Percentiles rank a stretch among this genome's conserved stretches.
Conservation (phyloP, 2,113 vertebrate species). For the Callorhinus ursinus region DNA sequence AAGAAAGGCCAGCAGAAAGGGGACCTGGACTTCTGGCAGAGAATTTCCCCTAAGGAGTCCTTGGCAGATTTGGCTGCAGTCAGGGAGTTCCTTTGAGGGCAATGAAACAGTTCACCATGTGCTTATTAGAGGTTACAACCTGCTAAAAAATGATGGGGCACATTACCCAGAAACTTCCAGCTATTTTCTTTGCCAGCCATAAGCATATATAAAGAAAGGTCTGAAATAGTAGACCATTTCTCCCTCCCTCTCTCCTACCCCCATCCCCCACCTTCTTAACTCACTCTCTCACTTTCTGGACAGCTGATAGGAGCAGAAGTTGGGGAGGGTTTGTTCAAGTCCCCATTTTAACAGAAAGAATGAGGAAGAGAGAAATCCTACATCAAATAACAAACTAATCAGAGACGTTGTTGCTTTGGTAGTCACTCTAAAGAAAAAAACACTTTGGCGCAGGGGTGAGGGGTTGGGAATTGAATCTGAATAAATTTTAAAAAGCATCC, state of each 20-base stretch:
- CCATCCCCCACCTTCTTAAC: neutral
- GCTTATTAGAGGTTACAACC: conserved; percentile 72
- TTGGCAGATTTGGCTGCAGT: conserved; percentile 59
- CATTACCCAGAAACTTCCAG: conserved; percentile 63
- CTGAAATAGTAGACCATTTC: neutral
- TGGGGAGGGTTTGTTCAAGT: conserved; percentile 25
- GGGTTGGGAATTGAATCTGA: neutral
- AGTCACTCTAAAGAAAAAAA: neutral
- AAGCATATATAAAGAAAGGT: conserved; percentile 13
- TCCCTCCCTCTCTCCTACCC: neutral
- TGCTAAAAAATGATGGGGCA: conserved; percentile 65
- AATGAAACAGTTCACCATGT: conserved; percentile 69
- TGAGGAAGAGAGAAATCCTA: conserved; percentile 15
- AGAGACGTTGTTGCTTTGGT: neutral
- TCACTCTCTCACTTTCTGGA: neutral
- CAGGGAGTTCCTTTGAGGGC: conserved; percentile 64
- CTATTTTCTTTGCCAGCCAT: conserved; percentile 45
- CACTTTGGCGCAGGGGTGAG: neutral
- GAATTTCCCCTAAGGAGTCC: conserved; percentile 53
- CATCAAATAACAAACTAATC: conserved; percentile 19
- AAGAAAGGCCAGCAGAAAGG: conserved; percentile 45
- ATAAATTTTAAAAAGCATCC: conserved; percentile 19
- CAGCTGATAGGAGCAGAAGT: conserved; percentile 36
- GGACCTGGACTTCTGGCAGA: conserved; percentile 63
- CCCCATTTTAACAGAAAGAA: conserved; percentile 23